Conservation (phyloP, 2,888 invertebrate species). For the Urechis unicinctus region DNA sequence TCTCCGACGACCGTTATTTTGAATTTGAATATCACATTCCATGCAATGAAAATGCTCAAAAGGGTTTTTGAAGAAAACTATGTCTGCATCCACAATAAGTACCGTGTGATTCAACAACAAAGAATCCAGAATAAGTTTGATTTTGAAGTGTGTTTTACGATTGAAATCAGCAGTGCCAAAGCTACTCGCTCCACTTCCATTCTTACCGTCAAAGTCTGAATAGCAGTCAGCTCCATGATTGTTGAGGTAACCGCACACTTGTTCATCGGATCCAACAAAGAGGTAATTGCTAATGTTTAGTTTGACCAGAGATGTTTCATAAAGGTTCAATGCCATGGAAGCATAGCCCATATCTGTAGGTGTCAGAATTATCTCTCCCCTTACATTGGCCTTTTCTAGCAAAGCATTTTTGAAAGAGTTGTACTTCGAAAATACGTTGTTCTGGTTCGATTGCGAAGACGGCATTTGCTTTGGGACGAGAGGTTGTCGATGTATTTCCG, state of each 20-base stretch:
- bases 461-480: no score
- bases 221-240: neutral
- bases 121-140: constrained; percentile 10
- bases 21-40: constrained; percentile 16
- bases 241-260: neutral
- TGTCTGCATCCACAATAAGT: constrained; percentile 15
- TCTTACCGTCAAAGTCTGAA: neutral
- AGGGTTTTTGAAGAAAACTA: constrained; percentile 15
- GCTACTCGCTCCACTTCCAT: neutral
- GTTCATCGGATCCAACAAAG: constrained; percentile 10
- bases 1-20: constrained; percentile 9
- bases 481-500: no score
- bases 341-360: constrained; percentile 9
- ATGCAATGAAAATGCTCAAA: constrained; percentile 5
- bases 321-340: constrained; percentile 14
- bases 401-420: no score
- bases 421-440: no score
- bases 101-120: constrained; percentile 10
- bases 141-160: constrained; percentile 17
- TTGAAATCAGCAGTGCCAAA: constrained; percentile 10
- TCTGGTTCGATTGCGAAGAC: no score
- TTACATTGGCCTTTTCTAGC: no score
- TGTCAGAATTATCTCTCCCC: constrained; percentile 8
- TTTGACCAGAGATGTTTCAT: constrained; percentile 6
- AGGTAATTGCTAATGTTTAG: constrained; percentile 14